Evolutionary conservation across 2,797 vertebrate species (phyloP).

Genomic region (Sebastes diaconus): DNA sequence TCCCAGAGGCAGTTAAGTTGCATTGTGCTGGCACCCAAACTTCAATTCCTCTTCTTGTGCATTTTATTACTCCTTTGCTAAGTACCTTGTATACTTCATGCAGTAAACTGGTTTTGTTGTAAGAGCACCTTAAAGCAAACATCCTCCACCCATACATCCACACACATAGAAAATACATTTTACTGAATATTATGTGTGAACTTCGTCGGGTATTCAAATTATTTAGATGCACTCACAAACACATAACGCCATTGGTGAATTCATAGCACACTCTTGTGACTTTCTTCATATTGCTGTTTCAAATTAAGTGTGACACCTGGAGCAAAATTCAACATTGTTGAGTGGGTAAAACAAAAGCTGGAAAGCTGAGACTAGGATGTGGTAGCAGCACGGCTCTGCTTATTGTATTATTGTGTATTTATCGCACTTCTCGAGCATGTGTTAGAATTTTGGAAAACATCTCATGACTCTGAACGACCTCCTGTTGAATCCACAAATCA

Average conservation of each 20-base stretch:
- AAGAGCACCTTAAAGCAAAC: constrained; percentile 19
- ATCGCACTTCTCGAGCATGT: neutral
- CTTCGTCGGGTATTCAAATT: neutral
- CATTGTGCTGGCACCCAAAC: constrained; percentile 25
- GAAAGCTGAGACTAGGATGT: neutral
- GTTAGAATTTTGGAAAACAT: constrained; percentile 2
- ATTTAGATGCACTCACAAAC: neutral
- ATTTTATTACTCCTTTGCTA: constrained; percentile 35
- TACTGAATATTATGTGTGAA: neutral
- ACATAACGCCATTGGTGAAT: neutral
- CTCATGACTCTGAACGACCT: neutral
- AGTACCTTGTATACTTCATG: constrained; percentile 27
- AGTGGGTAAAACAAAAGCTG: neutral
- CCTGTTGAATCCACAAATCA: neutral
- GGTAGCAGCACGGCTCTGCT: neutral
- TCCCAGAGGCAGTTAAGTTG: constrained; percentile 11
- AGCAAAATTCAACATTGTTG: neutral
- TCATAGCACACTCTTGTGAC: neutral
- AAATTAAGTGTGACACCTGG: neutral
- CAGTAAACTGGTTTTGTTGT: constrained; percentile 11
- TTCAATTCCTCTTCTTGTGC: constrained; percentile 23
- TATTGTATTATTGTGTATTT: neutral
- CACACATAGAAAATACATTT: neutral
- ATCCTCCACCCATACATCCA: neutral
- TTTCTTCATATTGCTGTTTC: neutral